Evolutionary conservation across 2,113 vertebrate genomes (phyloP), one percentile per base, ranked within the genome.

Genomic region (Electrona antarctica): DNA sequence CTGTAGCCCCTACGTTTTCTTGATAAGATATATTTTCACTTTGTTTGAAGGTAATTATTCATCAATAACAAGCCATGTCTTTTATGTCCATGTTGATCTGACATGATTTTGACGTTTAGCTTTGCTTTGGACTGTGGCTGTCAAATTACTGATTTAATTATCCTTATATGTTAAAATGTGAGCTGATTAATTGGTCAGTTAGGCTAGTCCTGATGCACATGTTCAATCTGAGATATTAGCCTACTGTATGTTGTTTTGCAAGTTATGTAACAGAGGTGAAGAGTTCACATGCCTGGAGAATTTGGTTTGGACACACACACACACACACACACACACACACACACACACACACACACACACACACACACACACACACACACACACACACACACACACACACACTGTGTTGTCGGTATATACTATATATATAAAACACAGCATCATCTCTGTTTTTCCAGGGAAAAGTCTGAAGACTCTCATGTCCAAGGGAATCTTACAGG

Each of bases 391-490:
- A 73, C 33, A 0, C 14, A 11, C 11, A 15, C 73, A 67, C 55
- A 8, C 12, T 9, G 14, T 49, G 47, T 29, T 59, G 47, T 33
- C 65, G 10, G 5, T 6, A 41, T 41, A 41, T 41, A 41, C 0
- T 6, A 33, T 33, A 33, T 41, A 41, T 41, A 41, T n/a, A 41
- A 3, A 41, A 41, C 33, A 6, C 5, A 21, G 21, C 21, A 21
- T 41, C 5, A 41, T 77, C 33, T 52, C 13, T 80, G 56, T 69
- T 13, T 83, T 88, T 78, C 10, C 91, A 98, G 98, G 97, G 85
- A 99, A 99, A 95, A 99, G 98, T 92, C 94, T 99, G 91, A 99
- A 99, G 96, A 99, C 97, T 88, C 98, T 99, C 85, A 98, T 99
- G 98, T 99, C 98, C 94, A 99, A 98, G 95, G 97, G 98, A 93